Evolutionary conservation across 2,797 vertebrate species (phyloP), one percentile per base, ranked within the genome.

Genomic region (Argentina silus): DNA sequence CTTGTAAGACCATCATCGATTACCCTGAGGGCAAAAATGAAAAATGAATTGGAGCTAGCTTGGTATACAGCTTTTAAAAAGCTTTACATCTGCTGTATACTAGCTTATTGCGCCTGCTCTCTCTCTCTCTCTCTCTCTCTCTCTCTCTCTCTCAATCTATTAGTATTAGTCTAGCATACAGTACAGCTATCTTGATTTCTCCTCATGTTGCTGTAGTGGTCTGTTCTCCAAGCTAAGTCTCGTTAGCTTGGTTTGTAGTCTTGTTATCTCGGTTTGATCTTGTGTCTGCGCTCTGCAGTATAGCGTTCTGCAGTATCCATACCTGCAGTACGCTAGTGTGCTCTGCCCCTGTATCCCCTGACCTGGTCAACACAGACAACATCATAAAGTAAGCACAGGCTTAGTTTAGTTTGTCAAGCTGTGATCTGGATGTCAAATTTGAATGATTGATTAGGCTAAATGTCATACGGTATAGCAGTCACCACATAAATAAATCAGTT

Each of bases 1-100:
- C 87, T 89, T 82, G 81, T 88, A 84, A 80, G 73, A 83, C 78
- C 83, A 83, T 90, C 89, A 90, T 90, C 81, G 85, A 90, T 92
- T 89, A 85, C 85, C 87, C 87, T 85, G 76, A 74, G 86, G 87
- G 83, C 80, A 87, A 90, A 88, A 85, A 89, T 88, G 83, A 91
- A 87, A 88, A 90, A 90, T 89, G 78, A 84, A 91, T 89, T 85
- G 62, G 60, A 62, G 75, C 77, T 82, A 6, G 76, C 85, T 87
- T 73, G 15, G 74, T 61, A 27, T 42, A 42, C 15, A n/a, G 7
- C 3, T 9, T 17, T 60, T 14, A 65, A 17, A 53, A n/a, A 6
- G 15, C 15, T 53, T 7, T 17, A 53, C 9, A 59, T 15, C 12
- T 23, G 9, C 23, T 60, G 15, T 21, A 62, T 10, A 63, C 17